Conservation (phyloP, 2,113 vertebrate species). For the Saguinus imperator region DNA sequence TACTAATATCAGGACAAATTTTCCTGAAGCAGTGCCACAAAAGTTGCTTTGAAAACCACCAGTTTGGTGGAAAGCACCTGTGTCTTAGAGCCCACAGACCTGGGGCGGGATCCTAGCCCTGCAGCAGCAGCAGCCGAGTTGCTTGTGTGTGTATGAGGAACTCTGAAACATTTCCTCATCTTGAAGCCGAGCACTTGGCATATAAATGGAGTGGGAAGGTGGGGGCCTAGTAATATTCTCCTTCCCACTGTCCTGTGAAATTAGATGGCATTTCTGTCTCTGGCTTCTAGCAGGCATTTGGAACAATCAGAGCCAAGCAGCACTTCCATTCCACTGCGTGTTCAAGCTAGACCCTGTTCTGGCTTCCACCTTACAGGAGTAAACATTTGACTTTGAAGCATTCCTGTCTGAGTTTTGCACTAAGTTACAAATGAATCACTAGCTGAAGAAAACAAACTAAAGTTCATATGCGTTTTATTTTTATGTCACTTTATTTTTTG, state of each 20-base stretch:
- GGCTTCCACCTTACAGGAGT: neutral
- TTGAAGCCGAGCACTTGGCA: neutral
- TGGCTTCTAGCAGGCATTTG: neutral
- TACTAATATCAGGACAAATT: neutral
- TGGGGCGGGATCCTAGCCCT: neutral
- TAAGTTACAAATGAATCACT: neutral
- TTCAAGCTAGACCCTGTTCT: neutral
- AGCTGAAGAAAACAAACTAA: neutral
- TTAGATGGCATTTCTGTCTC: neutral
- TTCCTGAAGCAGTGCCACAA: neutral
- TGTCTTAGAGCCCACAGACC: neutral
- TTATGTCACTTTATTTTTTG: no score
- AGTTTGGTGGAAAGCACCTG: neutral
- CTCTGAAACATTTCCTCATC: neutral
- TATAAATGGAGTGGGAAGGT: neutral
- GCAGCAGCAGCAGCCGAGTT: neutral
- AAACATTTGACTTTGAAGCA: conserved; percentile 21
- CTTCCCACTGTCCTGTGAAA: no score
- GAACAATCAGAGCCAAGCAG: neutral
- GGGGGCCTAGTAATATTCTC: neutral
- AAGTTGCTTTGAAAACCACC: neutral
- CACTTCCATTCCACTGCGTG: neutral
- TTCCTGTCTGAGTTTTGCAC: neutral
- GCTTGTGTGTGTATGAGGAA: neutral
- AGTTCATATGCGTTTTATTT: conserved; percentile 3